Conservation (phyloP, 35 echinoderm and acorn worm genomes). For the Heliocidaris tuberculata region DNA sequence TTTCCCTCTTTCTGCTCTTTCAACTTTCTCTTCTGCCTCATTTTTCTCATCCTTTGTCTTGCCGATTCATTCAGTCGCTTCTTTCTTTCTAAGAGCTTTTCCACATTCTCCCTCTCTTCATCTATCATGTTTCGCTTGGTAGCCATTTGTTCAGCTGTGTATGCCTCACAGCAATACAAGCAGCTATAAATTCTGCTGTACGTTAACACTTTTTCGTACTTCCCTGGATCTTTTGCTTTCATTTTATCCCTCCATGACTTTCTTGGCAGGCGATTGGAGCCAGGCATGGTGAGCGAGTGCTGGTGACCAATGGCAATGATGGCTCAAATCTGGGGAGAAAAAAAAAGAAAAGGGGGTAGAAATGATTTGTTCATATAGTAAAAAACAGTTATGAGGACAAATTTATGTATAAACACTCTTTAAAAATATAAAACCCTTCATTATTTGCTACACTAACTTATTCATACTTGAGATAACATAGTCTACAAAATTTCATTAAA, state of each 20-base stretch:
- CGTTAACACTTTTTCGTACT: neutral
- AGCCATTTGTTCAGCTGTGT: neutral
- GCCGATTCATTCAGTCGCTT: neutral
- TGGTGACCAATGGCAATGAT: neutral
- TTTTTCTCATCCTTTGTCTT: conserved; percentile 20
- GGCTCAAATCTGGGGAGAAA: neutral
- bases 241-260: neutral
- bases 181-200: conserved; percentile 6
- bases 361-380: neutral
- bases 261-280: neutral
- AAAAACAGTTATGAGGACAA: too few species aligned
- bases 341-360: neutral
- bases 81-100: neutral
- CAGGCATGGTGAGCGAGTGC: neutral
- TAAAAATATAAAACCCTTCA: too few species aligned
- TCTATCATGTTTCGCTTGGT: neutral
- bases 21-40: conserved; percentile 23
- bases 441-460: too few species aligned
- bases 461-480: too few species aligned
- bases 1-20: neutral
- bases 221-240: conserved; percentile 10
- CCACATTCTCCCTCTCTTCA: neutral
- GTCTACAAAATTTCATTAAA: too few species aligned
- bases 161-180: neutral
- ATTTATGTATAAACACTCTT: too few species aligned